Conservation (phyloP, 2,113 vertebrate genomes). For the Engraulis encrasicolus region DNA sequence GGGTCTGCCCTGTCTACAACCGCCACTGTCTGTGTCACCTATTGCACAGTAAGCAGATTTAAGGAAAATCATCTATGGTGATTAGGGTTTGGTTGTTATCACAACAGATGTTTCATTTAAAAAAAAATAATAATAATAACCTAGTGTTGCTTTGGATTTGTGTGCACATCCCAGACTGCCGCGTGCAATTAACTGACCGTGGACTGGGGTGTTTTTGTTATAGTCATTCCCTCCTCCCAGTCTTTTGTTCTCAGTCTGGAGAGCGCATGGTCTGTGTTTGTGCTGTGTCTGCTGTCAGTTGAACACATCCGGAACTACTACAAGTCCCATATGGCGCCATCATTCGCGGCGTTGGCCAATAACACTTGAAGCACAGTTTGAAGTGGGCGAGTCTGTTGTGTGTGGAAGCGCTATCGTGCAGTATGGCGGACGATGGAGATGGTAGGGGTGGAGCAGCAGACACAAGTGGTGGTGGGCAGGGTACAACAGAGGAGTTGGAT, state of each 20-base stretch:
- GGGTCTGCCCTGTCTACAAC: no score
- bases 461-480: conserved; percentile 71
- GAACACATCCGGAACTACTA: conserved; percentile 25
- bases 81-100: no score
- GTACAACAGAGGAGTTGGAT: conserved; percentile 68
- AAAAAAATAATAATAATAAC: no score
- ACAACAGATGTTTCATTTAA: no score
- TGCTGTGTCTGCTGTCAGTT: not conserved
- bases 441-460: conserved; percentile 73
- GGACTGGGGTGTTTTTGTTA: not conserved
- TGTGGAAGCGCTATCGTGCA: conserved; percentile 74
- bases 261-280: not conserved
- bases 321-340: not conserved
- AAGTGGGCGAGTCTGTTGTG: conserved; percentile 61
- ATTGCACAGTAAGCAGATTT: no score
- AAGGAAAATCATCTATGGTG: no score
- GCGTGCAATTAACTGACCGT: no score
- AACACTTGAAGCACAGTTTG: conserved; percentile 35
- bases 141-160: no score
- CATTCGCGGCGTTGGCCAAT: conserved; percentile 41
- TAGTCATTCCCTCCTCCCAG: not conserved
- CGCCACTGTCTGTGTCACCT: no score
- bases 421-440: conserved; percentile 83
- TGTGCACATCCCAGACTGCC: not conserved
- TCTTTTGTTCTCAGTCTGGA: not conserved